Evolutionary conservation across 2,797 vertebrate species (phyloP), one percentile per base, ranked within the genome.

Genomic region (Choloepus didactylus): DNA sequence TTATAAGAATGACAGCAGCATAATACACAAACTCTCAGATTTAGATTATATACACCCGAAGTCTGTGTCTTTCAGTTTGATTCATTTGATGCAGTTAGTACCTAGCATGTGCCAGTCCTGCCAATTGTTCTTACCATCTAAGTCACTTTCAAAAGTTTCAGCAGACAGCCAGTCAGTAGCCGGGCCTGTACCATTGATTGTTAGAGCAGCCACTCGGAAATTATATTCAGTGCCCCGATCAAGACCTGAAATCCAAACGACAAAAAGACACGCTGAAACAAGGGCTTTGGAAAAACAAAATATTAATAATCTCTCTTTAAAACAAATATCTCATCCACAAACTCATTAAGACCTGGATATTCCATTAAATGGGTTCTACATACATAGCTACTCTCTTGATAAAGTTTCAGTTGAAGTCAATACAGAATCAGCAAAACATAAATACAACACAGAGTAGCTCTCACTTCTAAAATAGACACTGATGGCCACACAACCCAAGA

Each of bases 101-200:
- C n/a, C 14, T n/a, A 21, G 16, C 25, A 23, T 8, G 38, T 66
- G 49, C 16, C 31, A 46, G 11, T 54, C 15, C 29, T 56, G 19
- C 1, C 6, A 2, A 73, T 11, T 18, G 41, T 41, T 56, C 97
- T 98, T 99, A 99, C 99, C 99, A 5, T 99, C 99, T 67, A 99
- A 98, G 97, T 99, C 99, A 21, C 99, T 99, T 98, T 99, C 99
- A 96, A 99, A 99, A 0, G 99, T 99, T 98, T 99, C 99, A 0
- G 99, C 98, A 0, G 99, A 97, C 23, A 98, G 96, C 99, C 99
- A 99, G 64, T 99, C 99, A 0, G 99, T 99, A 85, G 99, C 99
- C 0, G 99, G 99, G 25, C 99, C 99, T 0, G 99, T 99, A 2
- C 99, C 99, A 0, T 99, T 99, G 6, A 99, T 93, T 0, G 99